Base-by-base conservation (phyloP, 1,140 invertebrate species). In the Rhyacophila brunnea region DNA sequence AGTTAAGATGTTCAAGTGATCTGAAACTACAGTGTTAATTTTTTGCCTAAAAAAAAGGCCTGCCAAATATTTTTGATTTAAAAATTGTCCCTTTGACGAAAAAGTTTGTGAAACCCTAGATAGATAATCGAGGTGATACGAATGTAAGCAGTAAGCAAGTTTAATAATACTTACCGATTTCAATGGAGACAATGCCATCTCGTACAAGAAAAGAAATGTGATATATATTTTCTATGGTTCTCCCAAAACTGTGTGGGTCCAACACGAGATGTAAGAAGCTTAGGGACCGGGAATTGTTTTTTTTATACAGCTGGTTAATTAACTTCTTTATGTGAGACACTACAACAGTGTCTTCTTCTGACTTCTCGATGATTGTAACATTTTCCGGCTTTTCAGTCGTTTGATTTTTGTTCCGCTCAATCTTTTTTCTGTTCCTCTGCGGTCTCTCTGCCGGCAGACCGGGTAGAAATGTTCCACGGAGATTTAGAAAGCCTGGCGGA, bases 161-260 rank as follows among this genome's bases (percentile, higher is more conserved):
- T n/a, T n/a, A n/a, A n/a, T 52, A 35, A n/a, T 15, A 54, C 71
- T 69, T 69, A 85, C 83, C 75, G 61, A 80, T 70, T 18, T 67
- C 64, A 5, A 83, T 72, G 66, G 74, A 67, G 28, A 86, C 71
- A 55, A 73, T 64, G 2, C 81, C 82, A 69, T 86, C 83, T 44
- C 80, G 77, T 1, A 86, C 72, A 1, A 90, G 73, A 72, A 90
- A 91, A 0, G 87, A 85, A 18, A 85, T 75, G 67, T 90, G 81
- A 70, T 90, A 85, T 13, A 89, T 84, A 71, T 91, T 91, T 75
- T 90, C 87, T 1, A 90, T 72, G 11, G 87, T 87, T 40, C 76
- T 75, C 1, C 80, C 76, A 80, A 88, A 91, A 67, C 83, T 82
- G 9, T 69, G 64, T 1, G 87, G 88, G 72, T 90, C 81, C 43